Percentiles rank a stretch among this genome's conserved stretches.
These are phyloP conservation scores for Chloropsis cyanopogon DNA, from an alignment of 2,113 vertebrate species.

Conservation along the genomic window DNA sequence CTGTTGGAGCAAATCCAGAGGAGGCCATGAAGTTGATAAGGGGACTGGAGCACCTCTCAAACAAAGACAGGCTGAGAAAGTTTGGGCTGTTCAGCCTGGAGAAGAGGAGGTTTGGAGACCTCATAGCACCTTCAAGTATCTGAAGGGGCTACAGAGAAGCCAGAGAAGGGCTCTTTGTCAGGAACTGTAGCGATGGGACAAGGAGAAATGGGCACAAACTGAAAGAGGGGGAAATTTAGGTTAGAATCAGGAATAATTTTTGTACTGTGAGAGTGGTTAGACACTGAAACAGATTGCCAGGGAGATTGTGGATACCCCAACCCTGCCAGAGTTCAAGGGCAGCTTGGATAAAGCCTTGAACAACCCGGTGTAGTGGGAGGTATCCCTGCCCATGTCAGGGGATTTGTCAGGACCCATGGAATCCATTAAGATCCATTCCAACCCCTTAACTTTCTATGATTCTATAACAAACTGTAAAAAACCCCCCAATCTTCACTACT, in stretches of 20 bases:
- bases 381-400: too few relatives aligned
- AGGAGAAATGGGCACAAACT: neutral
- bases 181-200: neutral
- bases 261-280: neutral
- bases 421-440: neutral
- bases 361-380: neutral
- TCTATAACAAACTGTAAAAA: neutral
- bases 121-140: neutral
- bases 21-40: neutral
- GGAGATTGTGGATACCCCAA: neutral
- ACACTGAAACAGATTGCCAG: neutral
- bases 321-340: neutral
- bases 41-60: neutral
- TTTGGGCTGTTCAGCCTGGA: neutral
- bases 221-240: neutral
- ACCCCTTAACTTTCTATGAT: too few relatives aligned
- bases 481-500: neutral
- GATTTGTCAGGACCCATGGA: neutral
- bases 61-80: neutral
- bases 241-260: neutral
- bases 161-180: neutral
- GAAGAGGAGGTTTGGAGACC: neutral
- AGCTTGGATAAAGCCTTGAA: neutral
- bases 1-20: neutral
- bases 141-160: neutral